Percentiles rank a stretch among this genome's conserved stretches.
Conservation (phyloP, 2,797 vertebrate genomes). For the Crenichthys baileyi region DNA sequence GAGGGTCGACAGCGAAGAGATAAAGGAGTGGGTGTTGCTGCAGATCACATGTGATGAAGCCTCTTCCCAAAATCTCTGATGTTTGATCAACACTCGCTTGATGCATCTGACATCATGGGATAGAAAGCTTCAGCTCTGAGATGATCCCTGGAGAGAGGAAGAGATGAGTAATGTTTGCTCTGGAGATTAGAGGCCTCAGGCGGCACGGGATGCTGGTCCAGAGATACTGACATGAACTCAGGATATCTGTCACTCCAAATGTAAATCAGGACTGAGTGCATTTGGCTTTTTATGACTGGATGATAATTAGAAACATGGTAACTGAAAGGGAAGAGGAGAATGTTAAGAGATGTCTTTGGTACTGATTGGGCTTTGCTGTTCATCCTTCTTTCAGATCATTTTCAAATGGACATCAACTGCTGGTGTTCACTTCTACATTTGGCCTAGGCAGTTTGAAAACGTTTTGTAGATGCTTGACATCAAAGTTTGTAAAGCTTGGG, state of each 20-base stretch:
- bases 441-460: not conserved
- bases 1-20: conserved; percentile 12
- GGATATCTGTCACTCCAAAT: not conserved
- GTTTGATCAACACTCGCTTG: conserved; percentile 40
- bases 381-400: not conserved
- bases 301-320: not conserved
- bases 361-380: not conserved
- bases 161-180: conserved; percentile 62
- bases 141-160: conserved; percentile 36
- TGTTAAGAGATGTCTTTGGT: not conserved
- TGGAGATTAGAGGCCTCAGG: conserved; percentile 16
- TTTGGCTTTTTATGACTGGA: conserved; percentile 26
- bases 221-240: conserved; percentile 27
- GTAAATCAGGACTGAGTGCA: conserved; percentile 33
- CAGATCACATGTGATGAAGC: conserved; percentile 19
- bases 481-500: not conserved
- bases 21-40: not conserved
- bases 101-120: conserved; percentile 60
- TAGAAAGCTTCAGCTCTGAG: conserved; percentile 8
- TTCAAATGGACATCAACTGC: not conserved
- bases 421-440: not conserved
- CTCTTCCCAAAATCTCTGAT: conserved; percentile 29
- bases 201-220: not conserved
- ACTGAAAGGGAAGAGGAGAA: not conserved
- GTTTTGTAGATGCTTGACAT: not conserved